Percentiles rank a stretch among this genome's conserved stretches.
Conservation (phyloP, 2,797 vertebrate species). For the Zalophus californianus region DNA sequence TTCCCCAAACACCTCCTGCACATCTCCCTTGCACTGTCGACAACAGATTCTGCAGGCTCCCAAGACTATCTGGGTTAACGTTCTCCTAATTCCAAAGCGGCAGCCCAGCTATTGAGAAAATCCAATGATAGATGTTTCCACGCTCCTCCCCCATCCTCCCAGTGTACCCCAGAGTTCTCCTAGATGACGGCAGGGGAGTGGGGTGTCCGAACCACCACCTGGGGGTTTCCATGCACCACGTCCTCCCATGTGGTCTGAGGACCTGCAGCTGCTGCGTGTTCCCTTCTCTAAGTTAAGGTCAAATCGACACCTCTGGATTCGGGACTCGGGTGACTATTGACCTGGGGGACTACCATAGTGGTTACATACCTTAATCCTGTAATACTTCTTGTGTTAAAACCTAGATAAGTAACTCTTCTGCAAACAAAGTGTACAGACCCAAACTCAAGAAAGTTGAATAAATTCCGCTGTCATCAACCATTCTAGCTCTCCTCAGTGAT, state of each 20-base stretch:
- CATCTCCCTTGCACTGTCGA: background rate
- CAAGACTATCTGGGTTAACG: conserved; percentile 2
- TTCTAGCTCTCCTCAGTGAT: background rate
- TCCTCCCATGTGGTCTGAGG: background rate
- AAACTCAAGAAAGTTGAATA: conserved; percentile 67
- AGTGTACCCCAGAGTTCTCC: background rate
- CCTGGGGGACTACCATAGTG: background rate
- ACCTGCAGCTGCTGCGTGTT: background rate
- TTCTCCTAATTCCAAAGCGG: conserved; percentile 43
- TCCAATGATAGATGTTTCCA: background rate
- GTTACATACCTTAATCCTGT: conserved; percentile 3
- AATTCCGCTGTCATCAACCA: background rate
- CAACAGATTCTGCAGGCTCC: background rate
- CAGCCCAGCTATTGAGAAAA: conserved; percentile 22
- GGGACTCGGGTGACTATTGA: background rate
- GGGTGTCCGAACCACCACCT: background rate
- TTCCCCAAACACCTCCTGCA: background rate
- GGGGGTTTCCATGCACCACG: background rate
- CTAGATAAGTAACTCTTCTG: conserved; percentile 10
- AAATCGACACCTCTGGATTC: background rate
- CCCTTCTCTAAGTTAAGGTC: background rate
- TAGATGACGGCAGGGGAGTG: background rate
- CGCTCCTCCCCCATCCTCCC: background rate
- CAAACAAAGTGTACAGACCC: conserved; percentile 27
- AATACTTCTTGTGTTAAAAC: conserved; percentile 55